Evolutionary conservation across 2,888 invertebrate genomes (phyloP).

Genomic region (Drosophila greeni): DNA sequence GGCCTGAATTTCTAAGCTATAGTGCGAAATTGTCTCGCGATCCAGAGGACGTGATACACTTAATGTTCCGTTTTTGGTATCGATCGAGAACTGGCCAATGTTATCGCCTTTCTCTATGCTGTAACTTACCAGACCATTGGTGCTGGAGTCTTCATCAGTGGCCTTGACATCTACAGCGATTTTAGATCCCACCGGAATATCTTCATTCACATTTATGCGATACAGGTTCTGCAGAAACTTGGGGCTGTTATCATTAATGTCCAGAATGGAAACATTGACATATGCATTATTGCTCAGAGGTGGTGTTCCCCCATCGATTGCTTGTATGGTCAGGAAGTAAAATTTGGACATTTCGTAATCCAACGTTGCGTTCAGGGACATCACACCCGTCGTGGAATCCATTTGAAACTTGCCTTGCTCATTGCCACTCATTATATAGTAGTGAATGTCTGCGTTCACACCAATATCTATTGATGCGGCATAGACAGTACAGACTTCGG

Average conservation of each 20-base stretch:
- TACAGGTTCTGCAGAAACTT: slow-evolving; percentile 88
- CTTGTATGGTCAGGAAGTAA: slow-evolving; percentile 93
- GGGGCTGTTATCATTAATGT: slow-evolving; percentile 93
- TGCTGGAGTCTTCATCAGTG: slow-evolving; percentile 89
- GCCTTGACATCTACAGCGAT: slow-evolving; percentile 87
- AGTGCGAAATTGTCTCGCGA: slow-evolving; percentile 88
- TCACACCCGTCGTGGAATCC: slow-evolving; percentile 85
- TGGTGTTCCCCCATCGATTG: slow-evolving; percentile 92
- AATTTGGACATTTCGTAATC: slow-evolving; percentile 93
- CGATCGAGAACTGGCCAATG: slow-evolving; percentile 87
- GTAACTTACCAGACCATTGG: slow-evolving; percentile 89
- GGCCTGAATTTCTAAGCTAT: slow-evolving; percentile 89
- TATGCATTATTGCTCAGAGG: slow-evolving; percentile 93
- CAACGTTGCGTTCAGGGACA: slow-evolving; percentile 87
- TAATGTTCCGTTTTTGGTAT: slow-evolving; percentile 87
- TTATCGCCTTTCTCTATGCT: slow-evolving; percentile 88
- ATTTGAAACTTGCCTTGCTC: slow-evolving; percentile 91
- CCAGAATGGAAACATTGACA: slow-evolving; percentile 90
- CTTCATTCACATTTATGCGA: slow-evolving; percentile 87
- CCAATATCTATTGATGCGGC: slow-evolving; percentile 97
- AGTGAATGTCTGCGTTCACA: slow-evolving; percentile 94
- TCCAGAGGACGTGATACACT: slow-evolving; percentile 87
- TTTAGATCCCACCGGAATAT: slow-evolving; percentile 85
- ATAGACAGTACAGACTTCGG: slow-evolving; percentile 89
- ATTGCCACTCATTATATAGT: slow-evolving; percentile 92